phyloP scores from a whole-genome alignment of 30 jellyfish, hydroid and myxozoan genomes.

The Sanderia malayensis region DNA sequence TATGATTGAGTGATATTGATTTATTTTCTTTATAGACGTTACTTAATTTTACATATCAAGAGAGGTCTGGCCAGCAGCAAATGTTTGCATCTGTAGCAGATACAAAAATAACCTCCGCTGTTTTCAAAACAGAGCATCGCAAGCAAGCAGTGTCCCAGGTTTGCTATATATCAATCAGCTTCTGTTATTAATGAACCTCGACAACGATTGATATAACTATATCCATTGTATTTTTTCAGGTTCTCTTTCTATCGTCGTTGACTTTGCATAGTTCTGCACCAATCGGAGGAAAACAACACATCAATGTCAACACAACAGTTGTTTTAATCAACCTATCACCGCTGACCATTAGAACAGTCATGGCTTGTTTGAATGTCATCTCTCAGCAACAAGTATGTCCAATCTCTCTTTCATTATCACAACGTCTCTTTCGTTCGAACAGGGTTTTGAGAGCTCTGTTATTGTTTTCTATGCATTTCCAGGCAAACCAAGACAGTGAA shows the following conservation, averaged over 20 bases:
- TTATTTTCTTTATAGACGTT: conserved; percentile 17
- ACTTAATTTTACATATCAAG: conserved; percentile 51
- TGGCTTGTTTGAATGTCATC: conserved; percentile 54
- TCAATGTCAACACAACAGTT: conserved; percentile 54
- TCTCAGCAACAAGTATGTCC: conserved; percentile 56
- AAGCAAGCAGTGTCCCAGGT: conserved; percentile 69
- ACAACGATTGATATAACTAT: too few relatives aligned
- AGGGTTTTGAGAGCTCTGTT: too few relatives aligned
- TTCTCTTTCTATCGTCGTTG: conserved; percentile 44
- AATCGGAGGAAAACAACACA: conserved; percentile 86
- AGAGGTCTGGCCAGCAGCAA: conserved; percentile 60
- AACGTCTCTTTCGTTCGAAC: too few relatives aligned
- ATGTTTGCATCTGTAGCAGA: conserved; percentile 54
- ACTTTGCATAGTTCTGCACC: conserved; percentile 81
- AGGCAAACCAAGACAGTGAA: conserved; percentile 19
- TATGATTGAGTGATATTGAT: not conserved
- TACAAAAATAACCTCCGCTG: conserved; percentile 62
- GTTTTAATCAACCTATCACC: conserved; percentile 75
- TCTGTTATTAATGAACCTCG: too few relatives aligned
- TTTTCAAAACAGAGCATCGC: conserved; percentile 69
- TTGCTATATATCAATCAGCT: too few relatives aligned
- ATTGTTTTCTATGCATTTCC: too few relatives aligned
- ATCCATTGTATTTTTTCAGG: conserved; percentile 29
- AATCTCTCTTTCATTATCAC: too few relatives aligned
- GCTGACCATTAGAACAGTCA: conserved; percentile 69